Base-by-base conservation (phyloP, 2,113 vertebrate species). In the Holacanthus passer region DNA sequence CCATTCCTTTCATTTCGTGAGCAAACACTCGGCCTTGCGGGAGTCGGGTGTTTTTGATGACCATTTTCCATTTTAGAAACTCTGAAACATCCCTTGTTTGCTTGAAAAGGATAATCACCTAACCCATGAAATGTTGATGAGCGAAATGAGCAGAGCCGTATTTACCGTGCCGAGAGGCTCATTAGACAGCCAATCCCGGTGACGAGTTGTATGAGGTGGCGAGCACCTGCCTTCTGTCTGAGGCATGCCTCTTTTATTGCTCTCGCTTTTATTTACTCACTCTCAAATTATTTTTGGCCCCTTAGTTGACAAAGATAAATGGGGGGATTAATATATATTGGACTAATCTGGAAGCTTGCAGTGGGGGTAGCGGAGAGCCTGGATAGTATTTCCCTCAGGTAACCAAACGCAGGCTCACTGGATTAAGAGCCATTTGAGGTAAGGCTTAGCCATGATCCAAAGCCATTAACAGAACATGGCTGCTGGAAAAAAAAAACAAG, bases 281-380 rank as follows among this genome's bases (percentile, higher is more conserved):
- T 94, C 89, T 90, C 94, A 95, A 97, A 97, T 96, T 96, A 97
- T 98, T 98, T 94, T 96, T 95, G 96, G 96, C 96, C 94, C n/a
- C 95, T 96, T 94, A 93, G 96, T 97, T 98, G 97, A 97, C 97
- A 97, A 97, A 98, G 97, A 97, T 98, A 98, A 99, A 98, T 97
- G 97, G 93, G 91, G 95, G 96, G 97, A 99, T 99, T 99, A 99
- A 98, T 98, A 97, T 96, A 97, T 97, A 98, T 99, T 97, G 97
- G 95, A 97, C 96, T 95, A 97, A 95, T 96, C 95, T 96, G 90
- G 60, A 93, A 95, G 92, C 94, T 94, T 94, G 94, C 93, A 93
- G 95, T 91, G 76, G 91, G 95, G 94, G 91, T 88, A 72, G 88
- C 88, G 87, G 91, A 87, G 88, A 92, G 94, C 94, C 93, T 95